phyloP scores from a whole-genome alignment of 2,113 vertebrate species.

The Morone chrysops region DNA sequence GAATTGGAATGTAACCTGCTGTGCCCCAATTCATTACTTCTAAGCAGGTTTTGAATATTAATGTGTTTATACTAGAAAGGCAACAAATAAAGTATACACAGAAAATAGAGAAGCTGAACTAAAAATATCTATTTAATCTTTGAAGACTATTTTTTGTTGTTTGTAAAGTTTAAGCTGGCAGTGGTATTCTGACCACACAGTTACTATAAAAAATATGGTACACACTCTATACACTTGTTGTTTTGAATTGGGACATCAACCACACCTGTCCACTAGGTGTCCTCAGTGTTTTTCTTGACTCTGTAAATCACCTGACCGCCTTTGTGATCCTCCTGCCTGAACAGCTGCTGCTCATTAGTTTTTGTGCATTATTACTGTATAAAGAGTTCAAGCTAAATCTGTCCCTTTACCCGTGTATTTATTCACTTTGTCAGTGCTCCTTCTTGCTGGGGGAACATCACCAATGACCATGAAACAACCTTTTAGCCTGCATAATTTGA shows the following conservation, averaged over 20 bases:
- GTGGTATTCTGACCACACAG: not conserved
- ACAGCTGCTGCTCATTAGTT: not conserved
- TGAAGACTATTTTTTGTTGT: not conserved
- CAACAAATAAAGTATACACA: not conserved
- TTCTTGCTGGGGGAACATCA: not conserved
- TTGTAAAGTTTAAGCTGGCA: not conserved
- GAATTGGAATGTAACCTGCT: conserved; percentile 11
- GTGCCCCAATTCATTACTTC: conserved; percentile 20
- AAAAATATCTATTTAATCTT: not conserved
- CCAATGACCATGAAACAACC: not conserved
- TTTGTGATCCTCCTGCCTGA: conserved; percentile 1
- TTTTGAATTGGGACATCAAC: not conserved
- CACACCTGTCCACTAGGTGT: conserved; percentile 62
- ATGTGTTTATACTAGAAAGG: not conserved
- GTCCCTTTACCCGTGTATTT: not conserved
- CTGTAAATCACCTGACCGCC: conserved; percentile 9
- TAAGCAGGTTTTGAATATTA: not conserved
- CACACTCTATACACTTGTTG: not conserved
- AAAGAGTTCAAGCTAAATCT: not conserved
- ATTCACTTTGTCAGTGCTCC: not conserved
- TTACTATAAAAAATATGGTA: not conserved
- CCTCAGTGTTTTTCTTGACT: not conserved
- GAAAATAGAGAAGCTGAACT: not conserved
- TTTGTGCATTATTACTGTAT: not conserved
- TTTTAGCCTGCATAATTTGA: not conserved